Percentiles rank a stretch among this genome's conserved stretches.
Evolutionary conservation across 2,113 vertebrate species (phyloP).

Genomic region (Polypterus bichir): DNA sequence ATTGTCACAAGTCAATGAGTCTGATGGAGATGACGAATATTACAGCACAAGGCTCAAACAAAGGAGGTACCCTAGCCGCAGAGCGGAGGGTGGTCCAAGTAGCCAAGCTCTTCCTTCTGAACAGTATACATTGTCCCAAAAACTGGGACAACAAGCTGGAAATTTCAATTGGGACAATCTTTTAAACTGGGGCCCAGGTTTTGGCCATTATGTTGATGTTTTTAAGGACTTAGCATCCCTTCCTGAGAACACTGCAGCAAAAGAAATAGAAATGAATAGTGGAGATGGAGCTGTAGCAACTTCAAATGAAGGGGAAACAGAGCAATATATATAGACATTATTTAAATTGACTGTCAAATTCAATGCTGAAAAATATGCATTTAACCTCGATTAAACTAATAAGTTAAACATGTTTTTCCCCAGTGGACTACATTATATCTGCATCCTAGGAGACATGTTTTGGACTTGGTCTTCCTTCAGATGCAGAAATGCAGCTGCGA

Average conservation of each 20-base stretch:
- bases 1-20: slow-evolving; percentile 93
- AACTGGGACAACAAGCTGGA: slow-evolving; percentile 66
- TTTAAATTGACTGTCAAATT: slow-evolving; percentile 38
- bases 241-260: slow-evolving; percentile 68
- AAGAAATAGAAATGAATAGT: slow-evolving; percentile 69
- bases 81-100: slow-evolving; percentile 68
- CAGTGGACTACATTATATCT: slow-evolving; percentile 44
- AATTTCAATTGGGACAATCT: slow-evolving; percentile 95
- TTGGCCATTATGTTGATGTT: slow-evolving; percentile 93
- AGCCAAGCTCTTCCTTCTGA: slow-evolving; percentile 39
- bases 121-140: slow-evolving; percentile 65
- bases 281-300: slow-evolving; percentile 61
- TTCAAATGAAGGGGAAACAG: slow-evolving; percentile 76
- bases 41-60: slow-evolving; percentile 74
- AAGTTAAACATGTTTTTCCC: slow-evolving; percentile 16
- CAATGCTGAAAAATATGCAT: slow-evolving; percentile 31
- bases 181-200: slow-evolving; percentile 94
- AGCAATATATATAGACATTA: slow-evolving; percentile 81
- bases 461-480: slow-evolving; percentile 26
- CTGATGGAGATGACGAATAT: slow-evolving; percentile 91
- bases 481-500: slow-evolving; percentile 1
- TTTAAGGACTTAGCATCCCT: slow-evolving; percentile 93
- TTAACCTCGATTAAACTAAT: slow-evolving; percentile 33
- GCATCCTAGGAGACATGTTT: slow-evolving; percentile 53
- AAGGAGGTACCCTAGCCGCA: slow-evolving; percentile 74